Percentiles rank a stretch among this genome's conserved stretches.
Evolutionary conservation across 2,113 vertebrate species (phyloP).

Genomic region (Pseudorectes ferrugineus): DNA sequence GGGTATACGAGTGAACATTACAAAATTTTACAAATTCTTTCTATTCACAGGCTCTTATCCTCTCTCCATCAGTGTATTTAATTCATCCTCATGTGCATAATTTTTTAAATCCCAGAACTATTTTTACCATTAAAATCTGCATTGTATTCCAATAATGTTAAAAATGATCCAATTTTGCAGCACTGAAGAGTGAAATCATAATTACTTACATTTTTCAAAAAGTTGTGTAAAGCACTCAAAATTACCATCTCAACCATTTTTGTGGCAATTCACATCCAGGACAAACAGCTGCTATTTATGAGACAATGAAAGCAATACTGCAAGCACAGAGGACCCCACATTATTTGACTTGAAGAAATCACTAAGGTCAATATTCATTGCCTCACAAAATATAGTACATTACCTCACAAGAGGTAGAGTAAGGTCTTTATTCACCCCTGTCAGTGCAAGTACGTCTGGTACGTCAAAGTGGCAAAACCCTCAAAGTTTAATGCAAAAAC

Average conservation of each 20-base stretch:
- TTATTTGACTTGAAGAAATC: not conserved
- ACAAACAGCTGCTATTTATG: not conserved
- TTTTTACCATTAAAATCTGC: not conserved
- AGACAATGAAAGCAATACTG: not conserved
- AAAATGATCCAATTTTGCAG: not conserved
- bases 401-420: not conserved
- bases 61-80: not conserved
- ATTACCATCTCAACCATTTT: not conserved
- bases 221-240: not conserved
- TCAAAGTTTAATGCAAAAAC: not conserved
- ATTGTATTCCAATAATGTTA: not conserved
- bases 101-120: not conserved
- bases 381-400: not conserved
- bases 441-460: not conserved
- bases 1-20: fast-evolving
- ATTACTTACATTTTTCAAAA: not conserved
- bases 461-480: not conserved
- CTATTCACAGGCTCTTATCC: not conserved
- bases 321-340: not conserved
- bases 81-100: not conserved
- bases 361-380: not conserved
- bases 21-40: not conserved
- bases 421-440: not conserved
- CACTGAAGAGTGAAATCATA: not conserved
- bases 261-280: not conserved